A percentile compares a stretch with the other conserved stretches of the same genome.
phyloP scores from a whole-genome alignment of 53 echinoderm and acorn worm genomes.

The Holothuria leucospilota region DNA sequence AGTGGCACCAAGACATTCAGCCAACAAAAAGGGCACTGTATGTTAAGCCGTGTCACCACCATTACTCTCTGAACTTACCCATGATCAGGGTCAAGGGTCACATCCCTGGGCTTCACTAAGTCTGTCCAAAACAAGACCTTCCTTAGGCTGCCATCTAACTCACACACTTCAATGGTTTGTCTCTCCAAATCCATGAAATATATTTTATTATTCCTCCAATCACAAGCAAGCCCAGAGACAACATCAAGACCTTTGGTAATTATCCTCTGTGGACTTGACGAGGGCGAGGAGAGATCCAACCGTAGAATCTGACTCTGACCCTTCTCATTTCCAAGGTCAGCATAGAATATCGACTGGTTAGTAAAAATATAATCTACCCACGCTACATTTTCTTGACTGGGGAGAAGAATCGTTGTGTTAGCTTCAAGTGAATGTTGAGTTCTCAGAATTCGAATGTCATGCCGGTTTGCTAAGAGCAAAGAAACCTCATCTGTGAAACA shows the following conservation, averaged over 20 bases:
- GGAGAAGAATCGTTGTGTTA: neutral
- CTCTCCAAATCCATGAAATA: conserved; percentile 62
- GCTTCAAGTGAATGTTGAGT: neutral
- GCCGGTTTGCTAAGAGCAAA: conserved; percentile 10
- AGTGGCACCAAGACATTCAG: too few species aligned
- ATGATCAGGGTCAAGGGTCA: conserved; percentile 46
- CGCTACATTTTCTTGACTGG: conserved; percentile 14
- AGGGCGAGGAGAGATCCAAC: neutral
- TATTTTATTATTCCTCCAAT: conserved; percentile 54
- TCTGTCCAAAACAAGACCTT: conserved; percentile 53
- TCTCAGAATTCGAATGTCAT: conserved; percentile 7
- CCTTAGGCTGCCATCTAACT: conserved; percentile 44
- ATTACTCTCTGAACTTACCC: conserved; percentile 35
- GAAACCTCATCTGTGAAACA: conserved; percentile 9
- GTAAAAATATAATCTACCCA: conserved; percentile 15
- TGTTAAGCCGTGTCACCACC: too few species aligned
- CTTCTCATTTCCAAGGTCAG: conserved; percentile 1
- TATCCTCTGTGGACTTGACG: conserved; percentile 6
- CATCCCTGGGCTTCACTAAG: conserved; percentile 61
- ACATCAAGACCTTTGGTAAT: conserved; percentile 25
- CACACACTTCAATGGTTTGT: conserved; percentile 53
- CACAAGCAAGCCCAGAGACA: conserved; percentile 58
- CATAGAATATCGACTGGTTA: conserved; percentile 19
- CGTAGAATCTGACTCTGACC: conserved; percentile 5
- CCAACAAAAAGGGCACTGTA: too few species aligned